Evolutionary conservation across 2,888 invertebrate species (phyloP).

Genomic region (Drosophila fulvimacula): DNA sequence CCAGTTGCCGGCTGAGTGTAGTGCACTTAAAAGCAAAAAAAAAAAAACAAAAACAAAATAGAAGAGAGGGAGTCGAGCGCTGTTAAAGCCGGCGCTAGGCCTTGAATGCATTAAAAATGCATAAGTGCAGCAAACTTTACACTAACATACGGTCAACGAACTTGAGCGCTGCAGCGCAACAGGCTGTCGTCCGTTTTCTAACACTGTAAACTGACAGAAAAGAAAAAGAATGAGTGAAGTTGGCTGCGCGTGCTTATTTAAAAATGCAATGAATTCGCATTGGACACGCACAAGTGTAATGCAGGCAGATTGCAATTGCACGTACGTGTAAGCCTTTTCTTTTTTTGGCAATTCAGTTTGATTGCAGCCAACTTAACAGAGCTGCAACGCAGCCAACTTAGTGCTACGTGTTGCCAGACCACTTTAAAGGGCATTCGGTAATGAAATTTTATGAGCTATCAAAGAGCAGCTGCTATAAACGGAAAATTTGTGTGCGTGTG

Average conservation of each 20-base stretch:
- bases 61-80: conserved; percentile 2
- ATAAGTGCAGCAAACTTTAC: conserved; percentile 47
- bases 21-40: conserved; percentile 57
- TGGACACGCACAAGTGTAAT: conserved; percentile 28
- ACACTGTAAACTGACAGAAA: conserved; percentile 7
- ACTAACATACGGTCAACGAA: conserved; percentile 66
- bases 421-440: not conserved
- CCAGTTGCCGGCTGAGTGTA: conserved; percentile 54
- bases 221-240: conserved; percentile 10
- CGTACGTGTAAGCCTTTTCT: not conserved
- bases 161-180: conserved; percentile 29
- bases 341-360: conserved; percentile 1
- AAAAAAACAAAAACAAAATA: not conserved
- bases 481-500: not conserved
- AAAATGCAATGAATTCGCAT: conserved; percentile 8
- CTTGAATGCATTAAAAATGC: conserved; percentile 68
- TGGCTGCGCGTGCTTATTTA: conserved; percentile 5
- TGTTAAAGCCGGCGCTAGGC: conserved; percentile 38
- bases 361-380: conserved; percentile 7
- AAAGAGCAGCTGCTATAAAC: conserved; percentile 32
- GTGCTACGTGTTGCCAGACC: conserved; percentile 22
- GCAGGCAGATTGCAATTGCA: not conserved
- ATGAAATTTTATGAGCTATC: conserved; percentile 20
- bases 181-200: conserved; percentile 29
- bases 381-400: conserved; percentile 20